Base-by-base conservation (phyloP, 2,113 vertebrate species). In the Zosterops lateralis region DNA sequence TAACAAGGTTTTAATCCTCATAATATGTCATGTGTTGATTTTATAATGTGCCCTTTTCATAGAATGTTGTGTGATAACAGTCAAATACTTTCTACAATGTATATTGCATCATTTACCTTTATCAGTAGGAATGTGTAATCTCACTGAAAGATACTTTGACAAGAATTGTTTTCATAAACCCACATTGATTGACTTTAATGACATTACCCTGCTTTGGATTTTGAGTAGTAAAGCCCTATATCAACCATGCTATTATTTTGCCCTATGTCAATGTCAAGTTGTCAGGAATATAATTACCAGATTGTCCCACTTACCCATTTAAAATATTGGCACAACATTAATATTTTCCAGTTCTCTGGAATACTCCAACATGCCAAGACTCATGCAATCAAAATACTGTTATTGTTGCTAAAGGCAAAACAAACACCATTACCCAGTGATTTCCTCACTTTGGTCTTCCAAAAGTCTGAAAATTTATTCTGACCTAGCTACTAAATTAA, bases 121-220 rank as follows among this genome's bases (percentile, higher is more conserved):
- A 86, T 86, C 72, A 84, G 62, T 1, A 1, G 36, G 38, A 92
- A 84, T 74, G 65, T 66, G 50, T 34, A 77, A 83, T 93, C 56
- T 90, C 67, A 83, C 25, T 3, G 2, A 88, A 90, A 92, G 79
- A 77, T 24, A 74, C 14, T 81, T 92, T 84, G 76, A 84, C 80
- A 92, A 67, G 75, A 79, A 18, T 54, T 95, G 72, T 93, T 95
- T 95, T 92, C 75, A 86, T 74, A 95, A 93, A 70, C 60, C 29
- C 28, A 26, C 5, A 0, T 4, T 93, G 72, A 70, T 25, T 95
- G 94, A 86, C 60, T 88, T 76, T 45, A 77, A 88, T 88, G 91
- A 76, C 84, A 89, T 90, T 90, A 62, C 26, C 7, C 50, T 80
- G 10, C 89, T 86, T 77, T 32, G 75, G 42, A 86, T 90, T 87